Conservation (phyloP, 2,797 vertebrate genomes). For the Scolopax rusticola region DNA sequence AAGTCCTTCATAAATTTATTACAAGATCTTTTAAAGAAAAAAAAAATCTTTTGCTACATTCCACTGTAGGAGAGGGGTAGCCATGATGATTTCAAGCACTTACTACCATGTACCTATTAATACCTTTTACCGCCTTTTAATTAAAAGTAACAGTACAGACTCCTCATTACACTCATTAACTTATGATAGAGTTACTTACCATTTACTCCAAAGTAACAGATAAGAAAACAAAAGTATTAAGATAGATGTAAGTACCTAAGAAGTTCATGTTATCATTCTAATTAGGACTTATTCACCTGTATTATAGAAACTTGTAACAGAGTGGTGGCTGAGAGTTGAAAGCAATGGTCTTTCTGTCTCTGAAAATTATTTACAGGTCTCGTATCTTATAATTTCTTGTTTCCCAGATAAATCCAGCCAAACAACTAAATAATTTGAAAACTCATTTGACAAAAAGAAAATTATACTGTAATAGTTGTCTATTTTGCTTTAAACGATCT, state of each 20-base stretch:
- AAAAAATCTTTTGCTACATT: neutral
- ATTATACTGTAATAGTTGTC: neutral
- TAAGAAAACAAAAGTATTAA: neutral
- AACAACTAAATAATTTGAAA: neutral
- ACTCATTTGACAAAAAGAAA: neutral
- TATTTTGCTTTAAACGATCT: neutral
- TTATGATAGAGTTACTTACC: neutral
- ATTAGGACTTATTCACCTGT: neutral
- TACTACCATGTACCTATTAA: neutral
- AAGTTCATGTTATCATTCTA: neutral
- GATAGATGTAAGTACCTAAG: neutral
- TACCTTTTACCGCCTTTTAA: neutral
- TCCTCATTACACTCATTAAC: neutral
- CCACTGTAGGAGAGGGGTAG: neutral
- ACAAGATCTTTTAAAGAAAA: neutral
- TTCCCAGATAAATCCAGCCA: neutral
- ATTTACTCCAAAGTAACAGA: neutral
- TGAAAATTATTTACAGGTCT: neutral
- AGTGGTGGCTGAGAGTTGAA: neutral
- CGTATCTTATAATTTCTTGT: neutral
- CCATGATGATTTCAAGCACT: neutral
- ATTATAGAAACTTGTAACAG: neutral
- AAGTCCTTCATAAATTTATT: neutral
- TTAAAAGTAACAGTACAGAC: neutral
- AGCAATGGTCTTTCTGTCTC: neutral